Percentiles rank a stretch among this genome's conserved stretches.
These are phyloP conservation scores for Elephantulus edwardii DNA, from an alignment of 2,113 vertebrate species.

Conservation along the genomic window DNA sequence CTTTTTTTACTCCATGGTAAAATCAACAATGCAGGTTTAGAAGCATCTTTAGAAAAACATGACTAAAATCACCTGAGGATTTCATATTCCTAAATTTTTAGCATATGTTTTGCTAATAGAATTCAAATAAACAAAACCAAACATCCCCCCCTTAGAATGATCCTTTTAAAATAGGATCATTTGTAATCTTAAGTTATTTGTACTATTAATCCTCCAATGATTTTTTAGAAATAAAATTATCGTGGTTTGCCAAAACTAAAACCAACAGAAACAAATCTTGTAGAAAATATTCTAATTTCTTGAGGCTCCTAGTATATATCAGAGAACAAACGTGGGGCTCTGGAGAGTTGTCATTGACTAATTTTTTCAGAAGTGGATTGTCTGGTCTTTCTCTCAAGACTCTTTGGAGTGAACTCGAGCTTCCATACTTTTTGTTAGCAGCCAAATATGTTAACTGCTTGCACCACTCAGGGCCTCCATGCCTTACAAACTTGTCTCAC, in stretches of 20 bases:
- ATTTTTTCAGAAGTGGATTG: neutral
- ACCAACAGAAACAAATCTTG: neutral
- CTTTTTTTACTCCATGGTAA: slow-evolving; percentile 18
- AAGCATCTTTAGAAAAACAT: slow-evolving; percentile 34
- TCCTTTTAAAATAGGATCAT: no score
- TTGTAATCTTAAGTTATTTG: neutral
- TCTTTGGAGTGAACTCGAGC: neutral
- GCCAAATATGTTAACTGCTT: neutral
- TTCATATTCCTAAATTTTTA: neutral
- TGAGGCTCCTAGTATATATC: neutral
- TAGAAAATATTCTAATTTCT: neutral
- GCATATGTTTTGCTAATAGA: neutral
- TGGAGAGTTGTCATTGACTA: neutral
- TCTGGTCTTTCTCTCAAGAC: neutral
- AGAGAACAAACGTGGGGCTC: neutral
- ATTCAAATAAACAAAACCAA: neutral
- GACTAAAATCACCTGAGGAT: neutral
- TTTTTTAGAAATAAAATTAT: neutral
- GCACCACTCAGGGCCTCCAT: neutral
- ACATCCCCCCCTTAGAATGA: no score
- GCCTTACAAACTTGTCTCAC: neutral
- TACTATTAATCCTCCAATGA: neutral
- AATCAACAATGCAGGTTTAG: neutral
- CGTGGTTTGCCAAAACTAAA: neutral
- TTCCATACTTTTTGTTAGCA: neutral